Evolutionary conservation across 2,797 vertebrate species (phyloP), one percentile per base, ranked within the genome.

Genomic region (Tinamus major): DNA sequence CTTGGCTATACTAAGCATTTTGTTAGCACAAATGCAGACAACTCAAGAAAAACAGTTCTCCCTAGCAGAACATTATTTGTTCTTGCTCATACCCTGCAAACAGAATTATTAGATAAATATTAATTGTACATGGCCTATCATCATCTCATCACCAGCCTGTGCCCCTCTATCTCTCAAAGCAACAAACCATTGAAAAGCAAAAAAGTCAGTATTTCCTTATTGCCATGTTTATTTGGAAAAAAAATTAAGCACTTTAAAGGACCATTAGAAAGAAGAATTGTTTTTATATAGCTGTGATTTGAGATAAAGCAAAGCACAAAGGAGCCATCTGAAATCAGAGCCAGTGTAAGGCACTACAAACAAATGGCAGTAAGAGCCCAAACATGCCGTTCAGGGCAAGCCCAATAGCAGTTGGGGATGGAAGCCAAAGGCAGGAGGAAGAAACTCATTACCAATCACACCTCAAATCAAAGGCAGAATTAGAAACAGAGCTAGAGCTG

Each of bases 221-320:
- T 91, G 55, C 41, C 55, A 58, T 0, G 1, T 62, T 64, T 51
- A 59, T 64, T 68, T 16, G 48, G 27, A 72, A 26, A 37, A 8
- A 37, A 59, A 35, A 61, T 6, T 29, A 49, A 63, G 26, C 4
- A 67, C 24, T 81, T 68, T 35, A 51, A 42, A 83, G 78, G 27
- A 13, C 17, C 3, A 1, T 84, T 87, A 92, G 76, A 95, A 87
- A 72, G 26, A 91, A 92, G 29, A 42, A 65, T 18, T 56, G 26
- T 29, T 74, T 87, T 87, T 82, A 80, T 49, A 89, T 85, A 92
- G 58, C 23, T 85, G 74, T 75, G 24, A 78, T 55, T 61, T 79
- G 58, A 85, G 84, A 96, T 67, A 69, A 86, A 86, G 67, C 16
- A 84, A 90, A 81, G 81, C 19, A 77, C 5, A 69, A 49, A 85